These are phyloP conservation scores for Irena cyanogastra DNA, from an alignment of 2,113 vertebrate species.

Conservation along the genomic window DNA sequence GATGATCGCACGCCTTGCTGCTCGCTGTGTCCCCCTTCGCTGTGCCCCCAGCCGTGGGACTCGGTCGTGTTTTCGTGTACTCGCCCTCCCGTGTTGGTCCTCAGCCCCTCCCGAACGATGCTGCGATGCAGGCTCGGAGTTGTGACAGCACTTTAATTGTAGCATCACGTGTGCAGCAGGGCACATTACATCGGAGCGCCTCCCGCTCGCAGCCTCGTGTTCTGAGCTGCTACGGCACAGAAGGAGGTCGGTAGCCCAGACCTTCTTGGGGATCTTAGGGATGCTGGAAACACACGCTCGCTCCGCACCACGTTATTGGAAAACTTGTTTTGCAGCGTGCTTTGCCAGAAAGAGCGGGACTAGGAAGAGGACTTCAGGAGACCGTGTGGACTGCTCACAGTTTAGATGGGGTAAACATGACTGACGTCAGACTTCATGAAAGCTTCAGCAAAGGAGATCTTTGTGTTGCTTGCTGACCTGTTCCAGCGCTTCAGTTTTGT, in stretches of 20 bases:
- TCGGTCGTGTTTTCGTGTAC: accelerated
- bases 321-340: background rate
- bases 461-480: background rate
- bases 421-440: background rate
- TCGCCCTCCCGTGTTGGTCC: background rate
- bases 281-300: background rate
- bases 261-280: background rate
- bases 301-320: accelerated
- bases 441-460: background rate
- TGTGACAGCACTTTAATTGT: background rate
- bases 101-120: background rate
- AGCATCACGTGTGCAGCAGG: background rate
- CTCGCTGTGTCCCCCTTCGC: background rate
- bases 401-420: background rate
- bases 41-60: background rate
- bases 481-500: background rate
- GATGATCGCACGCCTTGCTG: accelerated
- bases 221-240: background rate
- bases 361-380: background rate
- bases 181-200: background rate
- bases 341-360: background rate
- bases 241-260: background rate
- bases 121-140: background rate
- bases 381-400: background rate
- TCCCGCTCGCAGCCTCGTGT: accelerated